These are phyloP conservation scores for Peromyscus maniculatus DNA, from an alignment of 2,113 vertebrate species.

Conservation along the genomic window DNA sequence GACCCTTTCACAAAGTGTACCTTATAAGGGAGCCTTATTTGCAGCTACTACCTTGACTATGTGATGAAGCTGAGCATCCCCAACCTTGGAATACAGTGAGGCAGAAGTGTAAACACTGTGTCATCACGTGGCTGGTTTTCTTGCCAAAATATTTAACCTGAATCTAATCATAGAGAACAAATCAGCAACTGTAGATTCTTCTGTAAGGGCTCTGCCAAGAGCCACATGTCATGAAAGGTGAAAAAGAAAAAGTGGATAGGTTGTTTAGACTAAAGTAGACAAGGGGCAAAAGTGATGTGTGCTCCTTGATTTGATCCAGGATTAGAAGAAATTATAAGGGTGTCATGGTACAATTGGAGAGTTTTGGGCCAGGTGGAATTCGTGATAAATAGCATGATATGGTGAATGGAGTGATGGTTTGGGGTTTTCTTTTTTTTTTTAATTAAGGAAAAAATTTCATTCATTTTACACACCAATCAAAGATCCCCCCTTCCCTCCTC, in stretches of 20 bases:
- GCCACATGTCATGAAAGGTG: not conserved
- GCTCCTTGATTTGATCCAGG: not conserved
- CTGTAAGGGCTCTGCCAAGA: not conserved
- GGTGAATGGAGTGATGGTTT: not conserved
- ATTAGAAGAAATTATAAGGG: not conserved
- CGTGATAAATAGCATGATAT: not conserved
- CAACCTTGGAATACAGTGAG: not conserved
- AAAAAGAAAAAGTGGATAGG: not conserved
- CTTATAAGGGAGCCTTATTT: not conserved
- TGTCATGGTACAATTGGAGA: not conserved
- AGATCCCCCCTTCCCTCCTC: too few species aligned
- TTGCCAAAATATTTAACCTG: not conserved
- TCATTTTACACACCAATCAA: too few species aligned
- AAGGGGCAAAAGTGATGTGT: not conserved
- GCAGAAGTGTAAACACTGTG: too few species aligned
- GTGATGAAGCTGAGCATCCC: not conserved
- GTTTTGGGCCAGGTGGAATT: not conserved
- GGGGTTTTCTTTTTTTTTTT: not conserved
- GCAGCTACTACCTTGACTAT: not conserved
- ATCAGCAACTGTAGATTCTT: not conserved
- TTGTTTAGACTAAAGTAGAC: constrained; percentile 24
- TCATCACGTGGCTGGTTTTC: not conserved
- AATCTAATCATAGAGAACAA: not conserved
- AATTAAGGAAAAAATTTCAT: too few species aligned
- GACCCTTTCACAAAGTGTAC: not conserved